Percentiles rank a stretch among this genome's conserved stretches.
These are phyloP conservation scores for Arvicanthis niloticus DNA, from an alignment of 2,113 vertebrate genomes.

Conservation along the genomic window DNA sequence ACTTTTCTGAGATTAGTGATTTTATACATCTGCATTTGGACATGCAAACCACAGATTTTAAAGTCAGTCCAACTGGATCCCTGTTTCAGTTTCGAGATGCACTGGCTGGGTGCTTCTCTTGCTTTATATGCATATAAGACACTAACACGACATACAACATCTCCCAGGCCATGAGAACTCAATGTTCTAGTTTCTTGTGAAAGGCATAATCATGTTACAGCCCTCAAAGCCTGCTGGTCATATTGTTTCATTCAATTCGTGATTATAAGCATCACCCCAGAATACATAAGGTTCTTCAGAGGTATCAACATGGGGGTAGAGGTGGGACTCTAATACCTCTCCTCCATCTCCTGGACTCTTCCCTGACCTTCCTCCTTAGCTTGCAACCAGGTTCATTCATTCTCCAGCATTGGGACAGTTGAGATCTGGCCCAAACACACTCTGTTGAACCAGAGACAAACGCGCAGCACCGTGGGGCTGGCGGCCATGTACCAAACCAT, in stretches of 20 bases:
- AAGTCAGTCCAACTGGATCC: not conserved
- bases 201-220: not conserved
- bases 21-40: not conserved
- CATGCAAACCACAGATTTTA: not conserved
- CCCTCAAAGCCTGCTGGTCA: not conserved
- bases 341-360: not conserved
- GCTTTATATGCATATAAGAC: not conserved
- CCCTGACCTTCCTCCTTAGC: not conserved
- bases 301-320: not conserved
- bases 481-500: rapidly evolving
- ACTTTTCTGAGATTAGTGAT: not conserved
- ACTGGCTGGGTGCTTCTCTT: not conserved
- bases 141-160: rapidly evolving
- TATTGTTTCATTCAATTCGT: not conserved
- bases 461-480: not conserved
- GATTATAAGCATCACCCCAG: not conserved
- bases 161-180: not conserved
- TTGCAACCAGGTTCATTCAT: not conserved
- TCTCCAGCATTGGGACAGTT: not conserved
- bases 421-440: not conserved
- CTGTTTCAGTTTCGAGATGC: not conserved
- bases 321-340: not conserved
- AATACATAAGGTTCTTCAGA: not conserved
- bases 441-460: not conserved
- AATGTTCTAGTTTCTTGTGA: not conserved